Percentiles rank a stretch among this genome's conserved stretches.
phyloP scores from a whole-genome alignment of 2,113 vertebrate species.

The Cyanoderma ruficeps region DNA sequence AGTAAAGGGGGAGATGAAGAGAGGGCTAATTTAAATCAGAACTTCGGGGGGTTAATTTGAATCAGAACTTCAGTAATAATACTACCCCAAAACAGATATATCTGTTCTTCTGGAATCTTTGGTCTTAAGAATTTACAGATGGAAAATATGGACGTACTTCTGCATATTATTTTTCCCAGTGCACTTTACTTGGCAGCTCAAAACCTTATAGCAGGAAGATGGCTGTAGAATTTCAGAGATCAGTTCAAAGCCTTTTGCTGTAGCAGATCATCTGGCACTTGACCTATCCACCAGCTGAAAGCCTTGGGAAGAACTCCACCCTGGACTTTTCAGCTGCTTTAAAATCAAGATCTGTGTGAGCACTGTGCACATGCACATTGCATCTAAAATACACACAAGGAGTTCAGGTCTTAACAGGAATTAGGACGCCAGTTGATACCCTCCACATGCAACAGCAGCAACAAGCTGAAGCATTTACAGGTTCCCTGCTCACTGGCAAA shows the following conservation, averaged over 20 bases:
- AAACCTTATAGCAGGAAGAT: background rate
- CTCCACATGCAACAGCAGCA: background rate
- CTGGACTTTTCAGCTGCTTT: background rate
- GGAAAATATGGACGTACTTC: background rate
- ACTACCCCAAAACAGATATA: background rate
- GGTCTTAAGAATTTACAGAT: conserved; percentile 31
- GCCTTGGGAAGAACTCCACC: background rate
- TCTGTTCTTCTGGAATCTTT: background rate
- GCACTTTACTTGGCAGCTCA: conserved; percentile 7
- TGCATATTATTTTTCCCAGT: conserved; percentile 35
- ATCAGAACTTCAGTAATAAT: background rate
- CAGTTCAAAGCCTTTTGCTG: background rate
- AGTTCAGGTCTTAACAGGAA: background rate
- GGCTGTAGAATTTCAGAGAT: background rate
- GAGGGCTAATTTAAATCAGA: background rate
- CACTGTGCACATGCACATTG: background rate
- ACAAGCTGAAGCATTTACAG: background rate
- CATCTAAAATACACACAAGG: background rate
- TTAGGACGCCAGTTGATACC: background rate
- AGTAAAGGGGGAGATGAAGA: background rate
- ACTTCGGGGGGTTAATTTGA: background rate
- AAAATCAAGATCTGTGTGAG: background rate
- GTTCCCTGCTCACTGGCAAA: background rate
- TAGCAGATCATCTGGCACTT: conserved; percentile 3
- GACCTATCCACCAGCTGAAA: background rate